phyloP scores from a whole-genome alignment of 2,797 vertebrate species.

The Gymnothorax javanicus region DNA sequence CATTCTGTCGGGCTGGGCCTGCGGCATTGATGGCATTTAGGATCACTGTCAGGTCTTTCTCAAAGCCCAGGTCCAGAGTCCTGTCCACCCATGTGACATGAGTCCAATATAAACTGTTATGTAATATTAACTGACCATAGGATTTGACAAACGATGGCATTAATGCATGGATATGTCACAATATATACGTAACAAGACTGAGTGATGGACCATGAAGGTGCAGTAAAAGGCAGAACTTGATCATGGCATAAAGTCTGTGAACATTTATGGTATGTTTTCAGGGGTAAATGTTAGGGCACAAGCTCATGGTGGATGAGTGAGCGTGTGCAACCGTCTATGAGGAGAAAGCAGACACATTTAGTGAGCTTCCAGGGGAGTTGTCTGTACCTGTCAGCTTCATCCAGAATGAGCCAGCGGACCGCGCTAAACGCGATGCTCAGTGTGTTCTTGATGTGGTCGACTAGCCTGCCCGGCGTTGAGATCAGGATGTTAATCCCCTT shows the following conservation, averaged over 20 bases:
- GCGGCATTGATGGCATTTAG: constrained; percentile 84
- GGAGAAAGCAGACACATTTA: background rate
- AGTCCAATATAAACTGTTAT: background rate
- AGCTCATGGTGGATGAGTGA: background rate
- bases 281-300: background rate
- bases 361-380: background rate
- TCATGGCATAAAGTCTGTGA: background rate
- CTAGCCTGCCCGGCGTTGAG: constrained; percentile 89
- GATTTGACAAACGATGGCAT: background rate
- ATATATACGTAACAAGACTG: background rate
- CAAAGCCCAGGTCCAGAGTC: constrained; percentile 91
- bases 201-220: background rate
- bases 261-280: background rate
- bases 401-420: constrained; percentile 86
- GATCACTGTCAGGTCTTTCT: constrained; percentile 87
- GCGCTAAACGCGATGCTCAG: constrained; percentile 82
- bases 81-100: constrained; percentile 63
- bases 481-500: constrained; percentile 96
- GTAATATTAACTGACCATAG: background rate
- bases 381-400: constrained; percentile 91
- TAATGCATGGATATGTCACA: background rate
- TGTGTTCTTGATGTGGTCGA: constrained; percentile 92
- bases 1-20: constrained; percentile 78
- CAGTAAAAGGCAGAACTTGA: background rate
- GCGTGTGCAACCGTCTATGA: background rate